These are phyloP conservation scores for Apocrypta bakeri DNA, from an alignment of 1,140 invertebrate genomes.

Conservation along the genomic window DNA sequence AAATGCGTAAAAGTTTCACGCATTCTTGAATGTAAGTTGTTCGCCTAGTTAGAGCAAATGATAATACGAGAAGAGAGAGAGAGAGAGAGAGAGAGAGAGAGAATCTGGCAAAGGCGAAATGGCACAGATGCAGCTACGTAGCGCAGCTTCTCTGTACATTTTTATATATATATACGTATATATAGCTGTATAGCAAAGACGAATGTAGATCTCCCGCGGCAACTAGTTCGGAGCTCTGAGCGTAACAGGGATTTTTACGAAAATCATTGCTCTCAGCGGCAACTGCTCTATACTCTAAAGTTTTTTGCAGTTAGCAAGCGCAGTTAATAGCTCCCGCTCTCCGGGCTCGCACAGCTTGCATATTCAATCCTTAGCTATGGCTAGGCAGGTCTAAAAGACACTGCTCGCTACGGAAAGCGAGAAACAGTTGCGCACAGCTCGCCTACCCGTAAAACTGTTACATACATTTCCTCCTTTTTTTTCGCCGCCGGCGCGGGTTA, in stretches of 20 bases:
- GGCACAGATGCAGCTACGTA: no score
- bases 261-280: background rate
- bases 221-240: background rate
- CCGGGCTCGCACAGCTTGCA: background rate
- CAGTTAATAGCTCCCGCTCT: background rate
- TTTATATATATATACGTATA: no score
- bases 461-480: background rate
- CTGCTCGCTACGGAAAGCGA: background rate
- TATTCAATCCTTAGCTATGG: background rate
- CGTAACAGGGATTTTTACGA: background rate
- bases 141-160: no score
- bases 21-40: background rate
- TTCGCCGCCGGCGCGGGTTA: background rate
- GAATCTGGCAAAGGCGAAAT: no score
- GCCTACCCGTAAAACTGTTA: background rate
- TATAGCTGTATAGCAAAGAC: no score
- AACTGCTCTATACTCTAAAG: background rate
- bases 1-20: background rate
- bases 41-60: no score
- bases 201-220: background rate
- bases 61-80: no score
- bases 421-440: background rate
- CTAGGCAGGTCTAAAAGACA: background rate
- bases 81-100: background rate
- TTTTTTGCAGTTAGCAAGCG: background rate